Conservation (phyloP, 2,113 vertebrate species). For the Cacatua alba region DNA sequence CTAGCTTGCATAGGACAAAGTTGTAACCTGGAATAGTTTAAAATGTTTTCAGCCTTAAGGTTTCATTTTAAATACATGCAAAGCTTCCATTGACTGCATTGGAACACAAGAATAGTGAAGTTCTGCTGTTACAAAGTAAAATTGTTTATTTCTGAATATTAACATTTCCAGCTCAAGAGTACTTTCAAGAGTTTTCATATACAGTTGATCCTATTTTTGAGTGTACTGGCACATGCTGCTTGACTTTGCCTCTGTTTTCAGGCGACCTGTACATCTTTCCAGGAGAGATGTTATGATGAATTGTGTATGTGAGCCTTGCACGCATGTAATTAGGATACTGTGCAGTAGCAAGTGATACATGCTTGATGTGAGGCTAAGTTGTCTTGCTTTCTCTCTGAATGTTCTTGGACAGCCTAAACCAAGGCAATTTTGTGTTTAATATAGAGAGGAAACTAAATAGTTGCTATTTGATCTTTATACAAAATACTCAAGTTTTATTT, state of each 20-base stretch:
- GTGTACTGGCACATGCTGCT: fast-evolving
- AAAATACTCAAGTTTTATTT: neutral
- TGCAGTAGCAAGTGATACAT: neutral
- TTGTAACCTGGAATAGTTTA: neutral
- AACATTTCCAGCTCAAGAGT: neutral
- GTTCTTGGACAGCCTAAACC: neutral
- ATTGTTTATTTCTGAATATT: neutral
- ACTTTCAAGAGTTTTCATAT: neutral
- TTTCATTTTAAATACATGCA: neutral
- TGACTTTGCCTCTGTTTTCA: neutral
- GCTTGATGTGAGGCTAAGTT: neutral
- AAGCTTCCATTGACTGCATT: neutral
- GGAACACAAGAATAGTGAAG: neutral
- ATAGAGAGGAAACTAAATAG: neutral
- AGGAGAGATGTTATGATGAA: neutral
- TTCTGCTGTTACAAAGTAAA: neutral
- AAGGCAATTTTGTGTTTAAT: neutral
- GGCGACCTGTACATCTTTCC: neutral
- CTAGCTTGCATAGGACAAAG: neutral
- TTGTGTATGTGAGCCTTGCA: neutral
- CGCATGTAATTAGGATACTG: neutral
- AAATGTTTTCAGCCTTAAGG: neutral
- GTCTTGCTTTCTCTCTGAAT: neutral
- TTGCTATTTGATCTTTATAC: neutral
- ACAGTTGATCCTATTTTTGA: neutral